Evolutionary conservation across 2,888 invertebrate species (phyloP).

Genomic region (Lobophora halterata): DNA sequence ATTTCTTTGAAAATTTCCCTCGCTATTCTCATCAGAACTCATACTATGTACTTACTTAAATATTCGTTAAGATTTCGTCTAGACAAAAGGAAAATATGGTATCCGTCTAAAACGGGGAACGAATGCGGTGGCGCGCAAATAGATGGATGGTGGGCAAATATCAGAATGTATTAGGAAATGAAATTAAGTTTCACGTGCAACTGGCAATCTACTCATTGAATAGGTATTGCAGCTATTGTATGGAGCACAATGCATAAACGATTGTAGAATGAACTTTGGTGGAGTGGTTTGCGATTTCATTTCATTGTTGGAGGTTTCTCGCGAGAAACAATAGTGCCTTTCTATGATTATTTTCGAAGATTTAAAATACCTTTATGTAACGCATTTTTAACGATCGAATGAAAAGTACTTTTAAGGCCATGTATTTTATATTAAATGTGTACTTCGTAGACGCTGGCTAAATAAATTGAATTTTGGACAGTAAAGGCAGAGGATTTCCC

Average conservation of each 20-base stretch:
- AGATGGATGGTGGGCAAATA: slow-evolving; percentile 57
- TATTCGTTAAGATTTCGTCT: slow-evolving; percentile 79
- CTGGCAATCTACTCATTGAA: slow-evolving; percentile 34
- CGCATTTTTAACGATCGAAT: too few relatives aligned
- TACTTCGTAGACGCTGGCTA: slow-evolving; percentile 18
- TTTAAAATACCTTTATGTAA: too few relatives aligned
- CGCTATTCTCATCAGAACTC: slow-evolving; percentile 35
- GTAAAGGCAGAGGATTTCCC: slow-evolving; percentile 48
- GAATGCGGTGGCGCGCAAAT: slow-evolving; percentile 49
- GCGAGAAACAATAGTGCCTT: too few relatives aligned
- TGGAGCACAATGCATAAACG: slow-evolving; percentile 20
- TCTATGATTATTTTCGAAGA: too few relatives aligned
- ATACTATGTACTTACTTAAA: slow-evolving; percentile 68
- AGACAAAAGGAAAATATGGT: slow-evolving; percentile 79
- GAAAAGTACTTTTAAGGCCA: slow-evolving; percentile 2
- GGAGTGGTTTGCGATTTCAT: slow-evolving; percentile 15
- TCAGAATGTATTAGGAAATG: slow-evolving; percentile 72
- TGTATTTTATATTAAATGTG: slow-evolving; percentile 6
- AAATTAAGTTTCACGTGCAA: slow-evolving; percentile 59
- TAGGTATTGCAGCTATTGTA: slow-evolving; percentile 25
- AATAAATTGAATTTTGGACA: slow-evolving; percentile 34
- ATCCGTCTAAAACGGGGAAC: slow-evolving; percentile 63
- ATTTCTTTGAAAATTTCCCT: slow-evolving; percentile 19
- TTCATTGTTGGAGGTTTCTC: background rate
- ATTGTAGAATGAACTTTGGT: slow-evolving; percentile 17